These are phyloP conservation scores for Campoplex nolae DNA, from an alignment of 2,888 invertebrate genomes.

Conservation along the genomic window DNA sequence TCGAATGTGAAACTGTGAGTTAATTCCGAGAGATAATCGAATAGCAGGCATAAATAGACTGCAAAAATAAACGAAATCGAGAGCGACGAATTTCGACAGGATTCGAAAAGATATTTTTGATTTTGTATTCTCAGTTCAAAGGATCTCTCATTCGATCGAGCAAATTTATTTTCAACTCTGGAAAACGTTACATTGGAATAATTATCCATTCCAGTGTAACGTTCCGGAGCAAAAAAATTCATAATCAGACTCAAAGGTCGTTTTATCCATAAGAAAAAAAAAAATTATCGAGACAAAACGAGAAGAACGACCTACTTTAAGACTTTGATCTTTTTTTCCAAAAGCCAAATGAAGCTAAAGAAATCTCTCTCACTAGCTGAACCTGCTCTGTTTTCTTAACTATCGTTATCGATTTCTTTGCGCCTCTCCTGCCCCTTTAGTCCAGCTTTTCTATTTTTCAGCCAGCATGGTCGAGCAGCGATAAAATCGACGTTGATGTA, in stretches of 20 bases:
- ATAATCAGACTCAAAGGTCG: too few relatives aligned
- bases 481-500: conserved; percentile 75
- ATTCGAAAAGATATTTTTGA: too few relatives aligned
- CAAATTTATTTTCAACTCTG: not conserved
- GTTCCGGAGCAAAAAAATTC: too few relatives aligned
- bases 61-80: not conserved
- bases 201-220: too few relatives aligned
- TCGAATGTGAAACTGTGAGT: too few relatives aligned
- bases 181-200: too few relatives aligned
- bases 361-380: conserved; percentile 28
- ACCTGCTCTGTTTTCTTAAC: conserved; percentile 61
- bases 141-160: not conserved
- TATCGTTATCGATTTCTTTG: conserved; percentile 64
- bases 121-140: too few relatives aligned
- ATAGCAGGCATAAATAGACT: not conserved
- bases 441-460: not conserved
- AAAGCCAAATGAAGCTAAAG: not conserved
- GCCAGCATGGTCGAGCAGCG: conserved; percentile 46
- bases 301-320: not conserved
- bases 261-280: not conserved
- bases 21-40: too few relatives aligned
- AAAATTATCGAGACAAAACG: not conserved
- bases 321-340: not conserved
- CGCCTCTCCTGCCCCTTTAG: conserved; percentile 14
- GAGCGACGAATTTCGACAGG: too few relatives aligned